Evolutionary conservation across 2,797 vertebrate species (phyloP).

Genomic region (Stomatorhinus walkeri): DNA sequence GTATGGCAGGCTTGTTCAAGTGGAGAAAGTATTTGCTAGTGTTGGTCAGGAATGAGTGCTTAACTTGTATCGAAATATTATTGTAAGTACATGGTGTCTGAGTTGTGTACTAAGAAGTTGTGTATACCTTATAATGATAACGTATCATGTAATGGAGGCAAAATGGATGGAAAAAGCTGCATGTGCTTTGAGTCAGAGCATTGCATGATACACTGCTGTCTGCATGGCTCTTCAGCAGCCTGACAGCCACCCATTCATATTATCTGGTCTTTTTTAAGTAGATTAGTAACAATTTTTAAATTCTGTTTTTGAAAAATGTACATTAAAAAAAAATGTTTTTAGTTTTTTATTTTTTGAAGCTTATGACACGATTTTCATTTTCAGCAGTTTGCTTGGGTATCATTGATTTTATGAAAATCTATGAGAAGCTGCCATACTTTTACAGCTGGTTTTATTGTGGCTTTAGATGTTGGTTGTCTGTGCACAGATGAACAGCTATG

Average conservation of each 20-base stretch:
- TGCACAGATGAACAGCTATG: neutral
- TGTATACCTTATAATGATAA: conserved; percentile 24
- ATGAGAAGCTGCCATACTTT: neutral
- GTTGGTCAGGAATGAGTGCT: neutral
- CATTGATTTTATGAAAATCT: neutral
- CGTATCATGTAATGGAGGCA: conserved; percentile 4
- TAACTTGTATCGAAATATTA: neutral
- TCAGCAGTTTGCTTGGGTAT: neutral
- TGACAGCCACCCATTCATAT: neutral
- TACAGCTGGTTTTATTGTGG: neutral
- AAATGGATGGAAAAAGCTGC: conserved; percentile 24
- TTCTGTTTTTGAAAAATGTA: neutral
- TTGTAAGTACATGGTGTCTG: conserved; percentile 3
- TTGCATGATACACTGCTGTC: neutral
- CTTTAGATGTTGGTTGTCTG: neutral
- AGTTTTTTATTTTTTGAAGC: neutral
- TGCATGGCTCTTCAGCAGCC: neutral
- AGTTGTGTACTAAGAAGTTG: conserved; percentile 4
- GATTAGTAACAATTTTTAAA: neutral
- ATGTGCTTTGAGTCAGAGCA: conserved; percentile 1
- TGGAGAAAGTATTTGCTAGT: neutral
- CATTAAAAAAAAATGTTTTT: neutral
- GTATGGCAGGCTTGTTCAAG: neutral
- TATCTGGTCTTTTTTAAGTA: neutral
- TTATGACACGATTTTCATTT: neutral